Base-by-base conservation (phyloP, 2,888 invertebrate species). In the Callyntrura guangdongensis region DNA sequence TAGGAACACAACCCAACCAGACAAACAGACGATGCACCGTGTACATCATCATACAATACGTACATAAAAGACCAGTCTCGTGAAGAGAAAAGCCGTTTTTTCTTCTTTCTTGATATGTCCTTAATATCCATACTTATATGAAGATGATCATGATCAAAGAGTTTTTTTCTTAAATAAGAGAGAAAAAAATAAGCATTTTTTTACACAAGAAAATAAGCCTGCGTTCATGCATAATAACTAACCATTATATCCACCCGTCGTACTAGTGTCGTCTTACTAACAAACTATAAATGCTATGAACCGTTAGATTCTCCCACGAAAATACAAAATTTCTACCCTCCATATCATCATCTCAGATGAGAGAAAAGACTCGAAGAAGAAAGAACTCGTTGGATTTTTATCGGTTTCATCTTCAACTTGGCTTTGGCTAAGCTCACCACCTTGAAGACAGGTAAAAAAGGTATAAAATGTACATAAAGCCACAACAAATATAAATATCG, bases 301-400 rank as follows among this genome's bases (percentile, higher is more conserved):
- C 89, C 89, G 89, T 89, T 89, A 89, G 74, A 72, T 89, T 89
- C 89, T 89, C 89, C 89, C 89, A 89, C 89, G 89, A 89, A 89
- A 83, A 89, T 64, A 82, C 82, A 6, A 2, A 36, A 88, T 82
- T 64, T 64, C 64, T 88, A 88, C 72, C 82, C 82, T 88, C 72
- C 82, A 88, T 36, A 2, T 36, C 6, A 6, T 72, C 88, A 83
- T 20, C 77, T 1, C 22, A 36, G 53, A 22, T 36, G 36, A 36
- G 17, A n/a, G 47, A 12, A 85, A 17, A 53, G 56, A 53, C 4
- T 6, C 2, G 53, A 53, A 53, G 53, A 14, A 53, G 53, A 53
- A 22, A 64, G 22, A 22, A 89, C 89, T 83, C 74, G 89, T 89
- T 89, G 89, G 17, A 72, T 82, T 88, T 69, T 88, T 87, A 79